Conservation (phyloP, 1,140 invertebrate genomes). For the Drosophila orosa region DNA sequence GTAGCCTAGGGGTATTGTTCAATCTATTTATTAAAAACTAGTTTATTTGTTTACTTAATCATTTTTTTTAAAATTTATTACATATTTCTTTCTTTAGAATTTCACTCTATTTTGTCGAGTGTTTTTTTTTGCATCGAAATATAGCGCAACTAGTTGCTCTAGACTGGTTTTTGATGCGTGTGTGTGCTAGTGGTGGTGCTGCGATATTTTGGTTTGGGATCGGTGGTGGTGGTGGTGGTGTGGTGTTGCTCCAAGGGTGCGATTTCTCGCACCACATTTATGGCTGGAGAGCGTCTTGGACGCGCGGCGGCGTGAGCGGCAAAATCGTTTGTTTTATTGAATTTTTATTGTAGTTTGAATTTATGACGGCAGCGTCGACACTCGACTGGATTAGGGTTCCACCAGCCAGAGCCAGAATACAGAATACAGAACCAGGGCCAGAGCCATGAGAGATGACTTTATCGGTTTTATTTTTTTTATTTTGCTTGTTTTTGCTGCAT, state of each 20-base stretch:
- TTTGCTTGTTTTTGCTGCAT: slow-evolving; percentile 67
- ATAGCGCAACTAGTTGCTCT: slow-evolving; percentile 74
- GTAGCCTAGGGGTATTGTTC: too few species aligned
- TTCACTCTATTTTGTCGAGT: not conserved
- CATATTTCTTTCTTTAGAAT: not conserved
- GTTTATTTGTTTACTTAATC: too few species aligned
- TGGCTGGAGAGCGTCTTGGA: slow-evolving; percentile 42
- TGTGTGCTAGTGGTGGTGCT: slow-evolving; percentile 10
- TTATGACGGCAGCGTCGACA: slow-evolving; percentile 69
- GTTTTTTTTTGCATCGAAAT: slow-evolving; percentile 26
- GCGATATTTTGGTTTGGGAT: slow-evolving; percentile 22
- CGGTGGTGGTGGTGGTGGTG: slow-evolving; percentile 1
- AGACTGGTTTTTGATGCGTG: slow-evolving; percentile 33
- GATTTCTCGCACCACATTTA: slow-evolving; percentile 54
- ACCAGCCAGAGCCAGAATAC: slow-evolving; percentile 21
- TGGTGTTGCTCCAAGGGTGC: slow-evolving; percentile 24
- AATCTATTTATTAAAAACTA: not conserved
- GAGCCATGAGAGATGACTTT: slow-evolving; percentile 64
- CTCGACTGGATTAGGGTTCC: slow-evolving; percentile 76
- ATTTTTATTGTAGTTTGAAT: slow-evolving; percentile 83
- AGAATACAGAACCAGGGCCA: not conserved
- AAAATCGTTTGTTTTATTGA: slow-evolving; percentile 82
- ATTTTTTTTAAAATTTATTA: not conserved
- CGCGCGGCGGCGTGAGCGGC: slow-evolving; percentile 16
- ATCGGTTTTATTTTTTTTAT: slow-evolving; percentile 62